A percentile compares a stretch with the other conserved stretches of the same genome.
Evolutionary conservation across 2,113 vertebrate species (phyloP).

Genomic region (Cryptomyrus ogoouensis): DNA sequence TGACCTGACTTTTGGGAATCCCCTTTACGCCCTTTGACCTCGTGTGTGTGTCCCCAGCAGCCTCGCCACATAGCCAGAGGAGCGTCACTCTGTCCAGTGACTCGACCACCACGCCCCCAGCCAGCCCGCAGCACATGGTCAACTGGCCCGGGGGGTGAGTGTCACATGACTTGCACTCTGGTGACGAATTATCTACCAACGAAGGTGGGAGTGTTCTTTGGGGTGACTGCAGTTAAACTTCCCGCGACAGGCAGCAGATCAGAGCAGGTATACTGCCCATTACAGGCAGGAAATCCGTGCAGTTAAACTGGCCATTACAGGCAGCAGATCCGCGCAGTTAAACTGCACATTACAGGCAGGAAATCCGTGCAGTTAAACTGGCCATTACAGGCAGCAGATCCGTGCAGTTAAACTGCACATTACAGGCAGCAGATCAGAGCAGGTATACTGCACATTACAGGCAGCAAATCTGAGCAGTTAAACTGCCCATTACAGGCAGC

Average conservation of each 20-base stretch:
- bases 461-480: rapidly evolving
- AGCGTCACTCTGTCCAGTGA: slow-evolving; percentile 88
- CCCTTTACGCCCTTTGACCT: neutral
- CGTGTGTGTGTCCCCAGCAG: slow-evolving; percentile 61
- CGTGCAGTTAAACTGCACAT: rapidly evolving
- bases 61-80: slow-evolving; percentile 96
- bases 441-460: too few relatives aligned
- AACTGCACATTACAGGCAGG: too few relatives aligned
- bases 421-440: neutral
- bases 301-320: neutral
- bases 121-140: slow-evolving; percentile 91
- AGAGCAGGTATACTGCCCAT: too few relatives aligned
- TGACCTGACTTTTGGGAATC: neutral
- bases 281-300: too few relatives aligned
- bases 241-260: too few relatives aligned
- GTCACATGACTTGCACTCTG: neutral
- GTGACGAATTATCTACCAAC: neutral
- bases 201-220: neutral
- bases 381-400: too few relatives aligned
- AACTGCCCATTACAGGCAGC: neutral
- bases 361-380: too few relatives aligned
- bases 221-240: neutral
- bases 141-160: slow-evolving; percentile 87
- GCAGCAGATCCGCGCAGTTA: too few relatives aligned
- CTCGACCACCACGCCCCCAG: slow-evolving; percentile 78